Evolutionary conservation across 1,140 invertebrate species (phyloP).

Genomic region (Planococcus citri): DNA sequence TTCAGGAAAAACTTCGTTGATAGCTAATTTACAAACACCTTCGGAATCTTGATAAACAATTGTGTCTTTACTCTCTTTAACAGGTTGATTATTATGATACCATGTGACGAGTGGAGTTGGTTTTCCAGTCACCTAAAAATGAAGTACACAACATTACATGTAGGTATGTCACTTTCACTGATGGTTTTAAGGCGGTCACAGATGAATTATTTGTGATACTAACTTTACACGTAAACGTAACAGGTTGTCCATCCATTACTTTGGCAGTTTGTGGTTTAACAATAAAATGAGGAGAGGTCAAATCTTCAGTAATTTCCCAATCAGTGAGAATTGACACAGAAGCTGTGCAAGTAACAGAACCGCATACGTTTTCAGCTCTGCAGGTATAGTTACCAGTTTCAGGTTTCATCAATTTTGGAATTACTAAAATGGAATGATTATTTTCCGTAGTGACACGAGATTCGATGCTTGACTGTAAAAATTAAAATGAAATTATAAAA

Average conservation of each 20-base stretch:
- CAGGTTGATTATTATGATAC: slow-evolving; percentile 58
- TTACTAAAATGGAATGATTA: slow-evolving; percentile 67
- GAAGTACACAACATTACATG: slow-evolving; percentile 17
- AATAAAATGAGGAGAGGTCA: slow-evolving; percentile 60
- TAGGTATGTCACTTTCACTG: not conserved
- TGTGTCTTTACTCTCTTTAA: slow-evolving; percentile 67
- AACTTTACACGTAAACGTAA: slow-evolving; percentile 61
- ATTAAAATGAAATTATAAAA: not conserved
- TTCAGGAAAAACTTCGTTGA: slow-evolving; percentile 87
- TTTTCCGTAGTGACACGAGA: slow-evolving; percentile 57
- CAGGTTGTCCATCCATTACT: slow-evolving; percentile 87
- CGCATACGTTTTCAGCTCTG: slow-evolving; percentile 73
- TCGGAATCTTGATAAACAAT: slow-evolving; percentile 58
- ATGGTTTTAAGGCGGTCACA: too few relatives aligned
- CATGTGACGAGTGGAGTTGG: slow-evolving; percentile 70
- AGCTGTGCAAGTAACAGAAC: slow-evolving; percentile 70
- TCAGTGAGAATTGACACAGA: slow-evolving; percentile 53
- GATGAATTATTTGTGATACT: too few relatives aligned
- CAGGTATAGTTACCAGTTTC: slow-evolving; percentile 70
- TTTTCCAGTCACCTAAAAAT: slow-evolving; percentile 45
- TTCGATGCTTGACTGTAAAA: slow-evolving; percentile 44
- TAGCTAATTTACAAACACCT: slow-evolving; percentile 68
- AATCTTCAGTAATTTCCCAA: slow-evolving; percentile 46
- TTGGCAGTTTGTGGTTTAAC: slow-evolving; percentile 54
- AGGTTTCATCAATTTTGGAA: slow-evolving; percentile 59